These are phyloP conservation scores for Zele albiditarsus DNA, from an alignment of 2,888 invertebrate species.

Conservation along the genomic window DNA sequence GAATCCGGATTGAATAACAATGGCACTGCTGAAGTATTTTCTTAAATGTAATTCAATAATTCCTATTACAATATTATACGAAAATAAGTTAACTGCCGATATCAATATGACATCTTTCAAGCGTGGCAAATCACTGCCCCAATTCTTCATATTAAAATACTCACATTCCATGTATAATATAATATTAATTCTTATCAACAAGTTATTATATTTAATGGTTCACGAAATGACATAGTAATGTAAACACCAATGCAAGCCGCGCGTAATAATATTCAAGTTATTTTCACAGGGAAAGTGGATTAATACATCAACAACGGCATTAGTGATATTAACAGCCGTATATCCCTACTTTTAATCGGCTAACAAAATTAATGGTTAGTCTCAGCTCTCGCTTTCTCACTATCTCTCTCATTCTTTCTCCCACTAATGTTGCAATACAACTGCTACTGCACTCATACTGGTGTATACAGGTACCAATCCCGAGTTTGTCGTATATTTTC, in stretches of 20 bases:
- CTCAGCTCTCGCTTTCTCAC: conserved; percentile 3
- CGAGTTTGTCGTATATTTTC: conserved; percentile 43
- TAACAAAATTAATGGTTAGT: conserved; percentile 53
- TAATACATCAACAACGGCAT: conserved; percentile 20
- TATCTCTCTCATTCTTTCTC: neutral
- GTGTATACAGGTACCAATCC: neutral
- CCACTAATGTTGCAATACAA: neutral
- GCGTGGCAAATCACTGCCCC: too few species aligned
- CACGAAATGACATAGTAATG: neutral
- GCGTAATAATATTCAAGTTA: neutral
- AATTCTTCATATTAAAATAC: too few species aligned
- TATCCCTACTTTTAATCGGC: conserved; percentile 33
- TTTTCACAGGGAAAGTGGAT: neutral
- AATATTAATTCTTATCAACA: too few species aligned
- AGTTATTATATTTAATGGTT: too few species aligned
- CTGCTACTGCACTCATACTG: neutral
- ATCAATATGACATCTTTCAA: too few species aligned
- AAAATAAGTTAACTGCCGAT: too few species aligned
- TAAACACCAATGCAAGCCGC: neutral
- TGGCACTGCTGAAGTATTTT: too few species aligned
- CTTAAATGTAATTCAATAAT: too few species aligned
- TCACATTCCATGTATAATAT: too few species aligned
- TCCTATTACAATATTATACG: too few species aligned
- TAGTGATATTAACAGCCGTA: conserved; percentile 54
- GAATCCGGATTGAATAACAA: too few species aligned